A percentile compares a stretch with the other conserved stretches of the same genome.
These are phyloP conservation scores for Melanotaenia duboulayi DNA, from an alignment of 2,113 vertebrate genomes.

Conservation along the genomic window DNA sequence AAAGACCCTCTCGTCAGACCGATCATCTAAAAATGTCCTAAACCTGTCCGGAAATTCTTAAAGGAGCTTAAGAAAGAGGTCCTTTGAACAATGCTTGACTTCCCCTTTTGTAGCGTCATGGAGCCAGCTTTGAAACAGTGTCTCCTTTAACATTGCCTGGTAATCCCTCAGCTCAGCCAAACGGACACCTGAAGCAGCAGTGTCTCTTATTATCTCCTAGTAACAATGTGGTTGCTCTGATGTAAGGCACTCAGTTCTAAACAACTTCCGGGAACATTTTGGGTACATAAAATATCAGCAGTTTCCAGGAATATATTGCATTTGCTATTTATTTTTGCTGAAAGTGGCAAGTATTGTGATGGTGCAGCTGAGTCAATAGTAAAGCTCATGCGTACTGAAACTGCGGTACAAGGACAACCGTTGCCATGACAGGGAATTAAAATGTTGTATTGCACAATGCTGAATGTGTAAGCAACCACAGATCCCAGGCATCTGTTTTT, in stretches of 20 bases:
- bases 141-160: conserved; percentile 61
- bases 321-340: conserved; percentile 12
- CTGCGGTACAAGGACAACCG: conserved; percentile 21
- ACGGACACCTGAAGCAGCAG: conserved; percentile 51
- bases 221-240: conserved; percentile 35
- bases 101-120: conserved; percentile 58
- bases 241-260: conserved; percentile 6
- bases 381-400: conserved; percentile 10
- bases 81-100: conserved; percentile 70
- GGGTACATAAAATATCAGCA: not conserved
- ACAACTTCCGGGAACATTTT: conserved; percentile 12
- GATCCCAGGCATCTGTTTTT: conserved; percentile 13
- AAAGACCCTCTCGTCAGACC: conserved; percentile 35
- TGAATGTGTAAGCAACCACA: conserved; percentile 12
- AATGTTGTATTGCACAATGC: conserved; percentile 7
- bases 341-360: conserved; percentile 29
- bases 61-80: conserved; percentile 67
- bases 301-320: not conserved
- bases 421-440: conserved; percentile 36
- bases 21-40: conserved; percentile 55
- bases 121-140: conserved; percentile 61
- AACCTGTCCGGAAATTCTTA: conserved; percentile 70
- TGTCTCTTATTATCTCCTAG: conserved; percentile 46
- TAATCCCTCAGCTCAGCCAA: conserved; percentile 65
- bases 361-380: conserved; percentile 39